A percentile compares a stretch with the other conserved stretches of the same genome.
These are phyloP conservation scores for Alectura lathami DNA, from an alignment of 2,113 vertebrate species.

Conservation along the genomic window DNA sequence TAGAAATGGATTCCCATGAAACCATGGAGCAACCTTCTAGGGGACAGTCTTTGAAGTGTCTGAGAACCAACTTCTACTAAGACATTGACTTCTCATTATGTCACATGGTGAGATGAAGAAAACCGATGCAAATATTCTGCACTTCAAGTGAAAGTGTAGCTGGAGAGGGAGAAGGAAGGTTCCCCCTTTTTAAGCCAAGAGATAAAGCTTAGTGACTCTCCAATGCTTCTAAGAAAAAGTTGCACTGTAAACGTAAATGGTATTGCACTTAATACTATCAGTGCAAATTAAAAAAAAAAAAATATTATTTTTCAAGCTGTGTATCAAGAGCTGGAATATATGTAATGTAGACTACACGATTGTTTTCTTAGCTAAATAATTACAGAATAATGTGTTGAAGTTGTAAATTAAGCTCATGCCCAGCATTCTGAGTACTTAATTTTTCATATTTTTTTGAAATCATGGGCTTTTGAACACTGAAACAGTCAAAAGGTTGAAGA, in stretches of 20 bases:
- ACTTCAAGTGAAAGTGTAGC: neutral
- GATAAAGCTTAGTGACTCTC: neutral
- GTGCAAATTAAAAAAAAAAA: too few relatives aligned
- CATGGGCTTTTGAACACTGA: neutral
- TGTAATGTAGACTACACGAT: neutral
- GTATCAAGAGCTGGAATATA: neutral
- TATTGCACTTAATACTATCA: neutral
- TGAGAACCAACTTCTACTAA: neutral
- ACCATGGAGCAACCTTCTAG: neutral
- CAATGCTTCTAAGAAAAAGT: neutral
- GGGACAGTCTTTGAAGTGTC: neutral
- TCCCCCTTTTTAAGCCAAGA: neutral
- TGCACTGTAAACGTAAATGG: neutral
- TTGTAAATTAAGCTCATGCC: neutral
- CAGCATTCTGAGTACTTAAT: neutral
- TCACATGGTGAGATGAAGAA: neutral
- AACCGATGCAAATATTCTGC: neutral
- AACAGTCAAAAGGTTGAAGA: neutral
- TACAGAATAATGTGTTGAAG: neutral
- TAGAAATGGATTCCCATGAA: neutral
- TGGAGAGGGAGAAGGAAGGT: fast-evolving
- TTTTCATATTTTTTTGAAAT: neutral
- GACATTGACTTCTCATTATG: neutral
- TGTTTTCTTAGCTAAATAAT: neutral
- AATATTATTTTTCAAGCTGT: neutral